Evolutionary conservation across 2,113 vertebrate species (phyloP).

Genomic region (Dunckerocampus dactyliophorus): DNA sequence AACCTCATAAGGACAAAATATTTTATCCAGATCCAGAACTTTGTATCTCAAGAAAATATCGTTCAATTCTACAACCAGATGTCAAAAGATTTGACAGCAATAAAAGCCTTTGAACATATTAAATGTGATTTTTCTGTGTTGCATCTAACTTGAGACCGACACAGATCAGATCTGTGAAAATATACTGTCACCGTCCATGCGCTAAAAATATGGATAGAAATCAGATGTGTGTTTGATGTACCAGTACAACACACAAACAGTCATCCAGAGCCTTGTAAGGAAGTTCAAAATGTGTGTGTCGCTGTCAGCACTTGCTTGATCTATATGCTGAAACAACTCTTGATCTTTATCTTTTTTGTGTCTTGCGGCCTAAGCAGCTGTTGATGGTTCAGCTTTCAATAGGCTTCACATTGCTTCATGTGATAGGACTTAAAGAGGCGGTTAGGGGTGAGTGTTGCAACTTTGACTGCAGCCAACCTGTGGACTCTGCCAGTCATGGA

Average conservation of each 20-base stretch:
- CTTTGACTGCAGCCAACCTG: constrained; percentile 28
- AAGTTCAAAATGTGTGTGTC: not conserved
- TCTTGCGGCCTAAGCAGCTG: constrained; percentile 16
- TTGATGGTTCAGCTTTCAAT: constrained; percentile 27
- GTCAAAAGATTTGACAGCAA: not conserved
- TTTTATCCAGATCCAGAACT: not conserved
- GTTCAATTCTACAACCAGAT: not conserved
- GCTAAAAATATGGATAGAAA: no score
- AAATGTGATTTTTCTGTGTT: not conserved
- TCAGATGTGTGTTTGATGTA: not conserved
- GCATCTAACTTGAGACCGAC: not conserved
- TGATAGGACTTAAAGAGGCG: constrained; percentile 23
- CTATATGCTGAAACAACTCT: constrained; percentile 6
- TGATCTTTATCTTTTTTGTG: constrained; percentile 22
- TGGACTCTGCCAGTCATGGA: constrained; percentile 17
- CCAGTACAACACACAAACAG: not conserved
- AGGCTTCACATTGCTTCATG: constrained; percentile 6
- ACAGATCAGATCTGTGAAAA: not conserved
- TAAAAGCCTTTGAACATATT: not conserved
- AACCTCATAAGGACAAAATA: not conserved
- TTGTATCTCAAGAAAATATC: not conserved
- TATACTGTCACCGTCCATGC: not conserved
- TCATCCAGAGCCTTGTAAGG: not conserved
- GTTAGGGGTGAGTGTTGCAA: constrained; percentile 13
- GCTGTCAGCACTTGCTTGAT: not conserved